Evolutionary conservation across 2,888 invertebrate species (phyloP).

Genomic region (Platycnemis pennipes): DNA sequence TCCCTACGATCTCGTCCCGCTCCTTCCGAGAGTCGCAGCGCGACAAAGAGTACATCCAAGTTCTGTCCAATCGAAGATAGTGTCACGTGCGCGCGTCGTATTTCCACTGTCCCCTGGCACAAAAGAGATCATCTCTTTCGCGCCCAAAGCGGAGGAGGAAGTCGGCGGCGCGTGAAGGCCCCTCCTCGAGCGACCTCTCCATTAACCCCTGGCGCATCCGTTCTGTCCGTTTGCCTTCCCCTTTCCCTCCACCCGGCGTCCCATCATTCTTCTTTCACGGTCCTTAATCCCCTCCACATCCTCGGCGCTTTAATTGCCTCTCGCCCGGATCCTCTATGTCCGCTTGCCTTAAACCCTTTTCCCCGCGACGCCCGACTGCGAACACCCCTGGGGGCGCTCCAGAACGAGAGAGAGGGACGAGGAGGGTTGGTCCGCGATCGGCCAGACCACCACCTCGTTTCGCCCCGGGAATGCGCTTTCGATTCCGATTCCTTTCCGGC

Average conservation of each 20-base stretch:
- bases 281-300: neutral
- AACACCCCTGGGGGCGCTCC: neutral
- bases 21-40: too few relatives aligned
- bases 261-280: slow-evolving; percentile 32
- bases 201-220: neutral
- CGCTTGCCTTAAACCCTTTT: neutral
- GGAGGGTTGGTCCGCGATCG: neutral
- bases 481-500: too few relatives aligned
- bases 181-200: neutral
- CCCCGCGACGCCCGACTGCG: neutral
- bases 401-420: neutral
- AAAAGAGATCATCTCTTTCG: neutral
- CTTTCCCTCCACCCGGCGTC: neutral
- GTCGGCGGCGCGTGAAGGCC: neutral
- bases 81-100: neutral
- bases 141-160: neutral
- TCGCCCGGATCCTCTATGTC: neutral
- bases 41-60: too few relatives aligned
- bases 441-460: too few relatives aligned
- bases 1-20: too few relatives aligned
- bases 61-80: too few relatives aligned
- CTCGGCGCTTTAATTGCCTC: slow-evolving; percentile 15
- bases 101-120: neutral
- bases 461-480: too few relatives aligned
- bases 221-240: slow-evolving; percentile 7